Percentiles rank a stretch among this genome's conserved stretches.
Evolutionary conservation across 2,888 invertebrate genomes (phyloP).

Genomic region (Pilophorus perplexus): DNA sequence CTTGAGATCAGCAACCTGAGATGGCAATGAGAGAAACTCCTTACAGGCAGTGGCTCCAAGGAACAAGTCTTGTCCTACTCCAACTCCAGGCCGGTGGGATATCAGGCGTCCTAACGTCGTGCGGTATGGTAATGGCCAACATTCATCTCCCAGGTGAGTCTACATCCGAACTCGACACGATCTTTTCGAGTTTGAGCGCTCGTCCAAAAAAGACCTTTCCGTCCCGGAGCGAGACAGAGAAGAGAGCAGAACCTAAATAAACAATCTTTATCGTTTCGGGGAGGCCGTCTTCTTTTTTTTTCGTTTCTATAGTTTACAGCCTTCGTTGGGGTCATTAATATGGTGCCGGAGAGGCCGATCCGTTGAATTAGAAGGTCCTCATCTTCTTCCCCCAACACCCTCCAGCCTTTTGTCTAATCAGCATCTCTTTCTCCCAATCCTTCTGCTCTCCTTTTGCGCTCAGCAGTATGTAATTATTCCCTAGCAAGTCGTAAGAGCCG

Average conservation of each 20-base stretch:
- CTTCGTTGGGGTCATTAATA: slow-evolving; percentile 10
- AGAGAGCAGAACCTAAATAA: slow-evolving; percentile 18
- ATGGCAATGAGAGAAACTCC: no score
- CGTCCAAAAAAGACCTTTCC: slow-evolving; percentile 5
- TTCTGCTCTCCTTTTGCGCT: no score
- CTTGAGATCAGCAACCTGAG: no score
- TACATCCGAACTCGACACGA: slow-evolving; percentile 17
- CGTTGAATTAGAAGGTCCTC: slow-evolving; percentile 1
- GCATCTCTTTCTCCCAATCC: no score
- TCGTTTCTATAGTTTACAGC: slow-evolving; percentile 15
- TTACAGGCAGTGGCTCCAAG: no score
- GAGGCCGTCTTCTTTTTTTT: not conserved
- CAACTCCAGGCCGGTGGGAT: no score
- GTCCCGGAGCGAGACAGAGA: no score
- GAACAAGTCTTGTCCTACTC: no score
- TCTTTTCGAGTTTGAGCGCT: slow-evolving; percentile 7
- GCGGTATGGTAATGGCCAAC: slow-evolving; percentile 7
- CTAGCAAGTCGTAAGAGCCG: no score
- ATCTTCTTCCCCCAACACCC: not conserved
- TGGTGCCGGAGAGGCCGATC: slow-evolving; percentile 16
- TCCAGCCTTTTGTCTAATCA: slow-evolving; percentile 4
- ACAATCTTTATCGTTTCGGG: slow-evolving; percentile 19
- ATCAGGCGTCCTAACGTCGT: no score
- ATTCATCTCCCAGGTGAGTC: slow-evolving; percentile 11
- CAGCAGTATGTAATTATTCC: no score